Evolutionary conservation across 2,888 invertebrate genomes (phyloP).

Genomic region (Tineola bisselliella): DNA sequence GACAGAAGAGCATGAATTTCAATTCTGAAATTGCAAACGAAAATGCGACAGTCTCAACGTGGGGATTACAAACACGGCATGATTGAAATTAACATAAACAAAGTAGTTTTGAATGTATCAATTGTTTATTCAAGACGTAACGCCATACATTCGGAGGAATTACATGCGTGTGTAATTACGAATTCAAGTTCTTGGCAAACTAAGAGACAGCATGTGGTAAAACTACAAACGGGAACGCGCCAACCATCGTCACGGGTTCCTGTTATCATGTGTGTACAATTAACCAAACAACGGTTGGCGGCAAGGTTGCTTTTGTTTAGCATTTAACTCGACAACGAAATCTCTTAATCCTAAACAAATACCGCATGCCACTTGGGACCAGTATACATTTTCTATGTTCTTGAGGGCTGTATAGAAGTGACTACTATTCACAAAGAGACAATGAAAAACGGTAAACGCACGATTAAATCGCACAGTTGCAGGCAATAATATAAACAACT

Average conservation of each 20-base stretch:
- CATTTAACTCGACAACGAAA: constrained; percentile 49
- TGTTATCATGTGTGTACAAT: constrained; percentile 59
- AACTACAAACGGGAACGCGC: constrained; percentile 3
- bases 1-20: constrained; percentile 6
- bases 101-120: not conserved
- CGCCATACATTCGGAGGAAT: not conserved
- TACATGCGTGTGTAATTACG: constrained; percentile 1
- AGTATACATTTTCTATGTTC: constrained; percentile 36
- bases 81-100: not conserved
- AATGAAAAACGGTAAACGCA: constrained; percentile 59
- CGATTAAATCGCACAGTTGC: constrained; percentile 55
- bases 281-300: constrained; percentile 58
- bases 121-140: not conserved
- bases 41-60: not conserved
- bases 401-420: constrained; percentile 29
- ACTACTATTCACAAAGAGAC: constrained; percentile 38
- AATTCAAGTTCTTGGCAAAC: constrained; percentile 1
- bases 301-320: constrained; percentile 54
- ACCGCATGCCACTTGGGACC: constrained; percentile 31
- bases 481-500: constrained; percentile 64
- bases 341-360: constrained; percentile 64
- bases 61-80: not conserved
- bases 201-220: constrained; percentile 7
- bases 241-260: constrained; percentile 16
- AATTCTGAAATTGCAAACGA: constrained; percentile 6